Conservation (phyloP, 2,113 vertebrate species). For the Rhabdornis inornatus region DNA sequence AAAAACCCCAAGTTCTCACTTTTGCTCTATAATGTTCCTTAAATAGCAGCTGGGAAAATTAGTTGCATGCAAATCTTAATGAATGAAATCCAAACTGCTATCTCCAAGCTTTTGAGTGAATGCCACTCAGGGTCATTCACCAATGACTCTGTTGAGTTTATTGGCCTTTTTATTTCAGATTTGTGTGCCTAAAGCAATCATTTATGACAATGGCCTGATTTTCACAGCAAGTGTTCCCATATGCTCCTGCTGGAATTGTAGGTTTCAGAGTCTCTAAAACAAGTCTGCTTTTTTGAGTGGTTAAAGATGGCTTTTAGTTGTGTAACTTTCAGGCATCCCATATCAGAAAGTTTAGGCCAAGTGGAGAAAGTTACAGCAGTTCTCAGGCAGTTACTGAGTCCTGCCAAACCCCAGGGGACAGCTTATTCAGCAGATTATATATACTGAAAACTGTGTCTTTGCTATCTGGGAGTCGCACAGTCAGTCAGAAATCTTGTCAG, state of each 20-base stretch:
- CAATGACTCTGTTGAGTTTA: neutral
- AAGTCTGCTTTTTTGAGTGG: neutral
- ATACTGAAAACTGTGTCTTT: neutral
- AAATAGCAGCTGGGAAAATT: neutral
- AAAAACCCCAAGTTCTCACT: neutral
- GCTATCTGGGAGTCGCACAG: neutral
- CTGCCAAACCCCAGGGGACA: constrained; percentile 16
- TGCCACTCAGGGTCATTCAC: neutral
- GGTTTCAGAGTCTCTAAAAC: constrained; percentile 3
- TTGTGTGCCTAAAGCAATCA: neutral
- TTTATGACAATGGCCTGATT: constrained; percentile 8
- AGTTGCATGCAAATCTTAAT: neutral
- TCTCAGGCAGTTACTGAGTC: neutral
- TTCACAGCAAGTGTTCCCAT: constrained; percentile 2
- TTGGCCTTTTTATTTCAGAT: neutral
- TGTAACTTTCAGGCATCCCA: constrained; percentile 3
- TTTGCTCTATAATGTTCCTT: neutral
- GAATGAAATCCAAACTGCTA: neutral
- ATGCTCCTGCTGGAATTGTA: neutral
- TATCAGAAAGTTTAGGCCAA: constrained; percentile 20
- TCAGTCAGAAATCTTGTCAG: neutral
- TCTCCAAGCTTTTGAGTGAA: neutral
- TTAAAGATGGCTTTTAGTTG: constrained; percentile 42
- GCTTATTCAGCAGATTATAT: constrained; percentile 37
- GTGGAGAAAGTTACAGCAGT: constrained; percentile 38